Conservation (phyloP, 2,797 vertebrate species). For the Parambassis ranga region DNA sequence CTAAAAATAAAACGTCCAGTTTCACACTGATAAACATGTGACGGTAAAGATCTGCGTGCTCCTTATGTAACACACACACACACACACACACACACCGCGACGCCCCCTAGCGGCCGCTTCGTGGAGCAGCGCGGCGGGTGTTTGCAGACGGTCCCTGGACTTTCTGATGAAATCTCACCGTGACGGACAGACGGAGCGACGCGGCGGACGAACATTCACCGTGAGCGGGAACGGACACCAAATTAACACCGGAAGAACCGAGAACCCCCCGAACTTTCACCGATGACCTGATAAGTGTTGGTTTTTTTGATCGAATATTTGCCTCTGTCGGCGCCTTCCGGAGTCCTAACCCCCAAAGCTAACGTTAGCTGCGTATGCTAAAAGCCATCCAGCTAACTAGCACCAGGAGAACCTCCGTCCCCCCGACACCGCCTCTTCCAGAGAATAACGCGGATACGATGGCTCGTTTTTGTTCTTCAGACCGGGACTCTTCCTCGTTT, state of each 20-base stretch:
- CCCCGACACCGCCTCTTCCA: background rate
- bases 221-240: background rate
- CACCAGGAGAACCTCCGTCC: background rate
- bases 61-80: background rate
- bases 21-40: background rate
- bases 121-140: background rate
- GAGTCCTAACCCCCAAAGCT: background rate
- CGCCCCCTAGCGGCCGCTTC: constrained; percentile 38
- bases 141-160: constrained; percentile 57
- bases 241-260: background rate
- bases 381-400: constrained; percentile 43
- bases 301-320: background rate
- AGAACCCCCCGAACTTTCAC: fast-evolving
- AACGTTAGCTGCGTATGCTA: constrained; percentile 3
- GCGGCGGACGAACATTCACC: background rate
- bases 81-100: background rate
- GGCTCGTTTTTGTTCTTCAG: constrained; percentile 47
- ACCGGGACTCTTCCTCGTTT: background rate
- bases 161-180: constrained; percentile 82
- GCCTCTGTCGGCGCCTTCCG: background rate
- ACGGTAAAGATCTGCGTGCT: background rate
- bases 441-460: constrained; percentile 40
- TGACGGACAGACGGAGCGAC: background rate
- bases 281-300: fast-evolving
- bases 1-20: no score